Percentiles rank a stretch among this genome's conserved stretches.
These are phyloP conservation scores for Amblyjoppa proteus DNA, from an alignment of 2,888 invertebrate species.

Conservation along the genomic window DNA sequence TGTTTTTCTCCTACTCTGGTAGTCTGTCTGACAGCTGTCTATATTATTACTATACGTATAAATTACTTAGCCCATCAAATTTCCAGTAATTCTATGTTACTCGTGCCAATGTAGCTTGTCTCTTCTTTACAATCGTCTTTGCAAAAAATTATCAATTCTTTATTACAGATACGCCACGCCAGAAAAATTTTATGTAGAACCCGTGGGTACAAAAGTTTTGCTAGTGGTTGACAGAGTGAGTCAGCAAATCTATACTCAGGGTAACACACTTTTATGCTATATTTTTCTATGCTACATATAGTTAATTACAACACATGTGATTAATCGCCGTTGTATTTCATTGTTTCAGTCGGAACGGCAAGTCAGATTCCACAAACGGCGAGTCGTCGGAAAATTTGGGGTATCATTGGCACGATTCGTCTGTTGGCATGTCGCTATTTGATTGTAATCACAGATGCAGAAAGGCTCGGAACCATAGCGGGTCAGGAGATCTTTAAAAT, in stretches of 20 bases:
- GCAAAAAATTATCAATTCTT: neutral
- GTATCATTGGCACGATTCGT: constrained; percentile 94
- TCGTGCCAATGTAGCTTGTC: neutral
- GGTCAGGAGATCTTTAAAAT: constrained; percentile 93
- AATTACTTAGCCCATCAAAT: neutral
- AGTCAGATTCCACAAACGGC: constrained; percentile 89
- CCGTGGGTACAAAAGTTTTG: constrained; percentile 91
- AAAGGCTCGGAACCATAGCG: constrained; percentile 92
- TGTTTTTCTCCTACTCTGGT: constrained; percentile 17
- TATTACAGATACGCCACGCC: constrained; percentile 92
- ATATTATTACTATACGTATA: neutral
- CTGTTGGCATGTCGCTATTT: constrained; percentile 95
- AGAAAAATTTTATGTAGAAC: constrained; percentile 95
- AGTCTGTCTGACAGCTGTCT: constrained; percentile 52
- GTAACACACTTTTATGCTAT: constrained; percentile 83
- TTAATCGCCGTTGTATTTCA: neutral
- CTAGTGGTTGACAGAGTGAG: constrained; percentile 94
- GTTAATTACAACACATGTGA: neutral
- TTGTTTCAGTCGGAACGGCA: constrained; percentile 80
- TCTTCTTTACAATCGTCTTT: neutral
- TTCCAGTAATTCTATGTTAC: neutral
- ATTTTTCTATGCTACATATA: neutral
- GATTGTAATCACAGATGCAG: constrained; percentile 94
- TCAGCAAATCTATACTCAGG: constrained; percentile 90
- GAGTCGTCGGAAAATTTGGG: constrained; percentile 91